Evolutionary conservation across 2,888 invertebrate genomes (phyloP).

Genomic region (Cetonia aurata): DNA sequence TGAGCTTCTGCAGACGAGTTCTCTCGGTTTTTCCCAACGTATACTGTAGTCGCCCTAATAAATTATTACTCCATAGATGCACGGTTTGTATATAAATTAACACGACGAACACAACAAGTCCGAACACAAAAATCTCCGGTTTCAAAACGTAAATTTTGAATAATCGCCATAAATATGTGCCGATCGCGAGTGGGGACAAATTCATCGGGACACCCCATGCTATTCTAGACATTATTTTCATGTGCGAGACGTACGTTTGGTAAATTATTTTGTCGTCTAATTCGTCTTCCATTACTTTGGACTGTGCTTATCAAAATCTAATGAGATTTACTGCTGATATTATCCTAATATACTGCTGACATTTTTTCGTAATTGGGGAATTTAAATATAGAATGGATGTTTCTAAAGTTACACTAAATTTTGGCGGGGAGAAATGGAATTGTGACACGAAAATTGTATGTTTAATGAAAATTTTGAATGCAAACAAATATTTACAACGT

Average conservation of each 20-base stretch:
- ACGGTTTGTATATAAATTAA: constrained; percentile 86
- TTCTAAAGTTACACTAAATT: constrained; percentile 10
- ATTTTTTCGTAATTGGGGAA: constrained; percentile 32
- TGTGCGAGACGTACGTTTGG: constrained; percentile 88
- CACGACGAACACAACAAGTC: constrained; percentile 77
- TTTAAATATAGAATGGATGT: constrained; percentile 36
- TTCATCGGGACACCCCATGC: constrained; percentile 84
- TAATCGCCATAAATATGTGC: constrained; percentile 83
- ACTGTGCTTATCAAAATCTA: background rate
- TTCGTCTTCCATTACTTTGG: constrained; percentile 86
- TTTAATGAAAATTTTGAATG: too few species aligned
- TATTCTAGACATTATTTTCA: constrained; percentile 86
- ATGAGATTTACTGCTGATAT: background rate
- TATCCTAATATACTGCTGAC: constrained; percentile 11
- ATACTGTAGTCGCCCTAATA: constrained; percentile 78
- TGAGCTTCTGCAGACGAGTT: constrained; percentile 71
- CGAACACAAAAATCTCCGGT: constrained; percentile 83
- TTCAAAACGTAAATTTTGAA: constrained; percentile 83
- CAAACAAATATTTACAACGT: too few species aligned
- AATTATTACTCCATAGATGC: constrained; percentile 82
- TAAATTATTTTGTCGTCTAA: constrained; percentile 89
- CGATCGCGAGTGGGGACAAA: constrained; percentile 70
- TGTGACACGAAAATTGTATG: too few species aligned
- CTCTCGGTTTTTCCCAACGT: constrained; percentile 72
- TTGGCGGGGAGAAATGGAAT: background rate